Conservation (phyloP, 2,113 vertebrate genomes). For the Rallus limicola region DNA sequence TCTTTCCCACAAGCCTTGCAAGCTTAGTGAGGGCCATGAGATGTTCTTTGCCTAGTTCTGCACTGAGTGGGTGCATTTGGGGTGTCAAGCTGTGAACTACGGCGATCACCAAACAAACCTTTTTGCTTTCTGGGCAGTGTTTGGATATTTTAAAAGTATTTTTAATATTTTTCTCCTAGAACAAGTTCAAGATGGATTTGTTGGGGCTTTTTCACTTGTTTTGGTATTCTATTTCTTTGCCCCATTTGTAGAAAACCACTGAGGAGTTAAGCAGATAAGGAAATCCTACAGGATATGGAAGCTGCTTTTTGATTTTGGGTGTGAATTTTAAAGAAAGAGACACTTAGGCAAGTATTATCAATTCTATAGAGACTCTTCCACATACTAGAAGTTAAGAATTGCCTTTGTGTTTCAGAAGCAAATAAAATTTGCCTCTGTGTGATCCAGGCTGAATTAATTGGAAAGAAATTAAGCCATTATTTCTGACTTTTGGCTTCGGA, state of each 20-base stretch:
- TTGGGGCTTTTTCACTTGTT: neutral
- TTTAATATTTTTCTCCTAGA: neutral
- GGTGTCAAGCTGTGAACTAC: neutral
- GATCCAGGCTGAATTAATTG: neutral
- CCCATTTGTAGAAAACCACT: neutral
- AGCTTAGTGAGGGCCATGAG: neutral
- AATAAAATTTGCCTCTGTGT: neutral
- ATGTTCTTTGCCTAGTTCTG: neutral
- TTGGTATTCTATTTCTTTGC: neutral
- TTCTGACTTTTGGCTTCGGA: neutral
- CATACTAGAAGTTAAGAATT: neutral
- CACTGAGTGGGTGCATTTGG: neutral
- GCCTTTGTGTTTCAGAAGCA: neutral
- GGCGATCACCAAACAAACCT: neutral
- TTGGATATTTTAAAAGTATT: neutral
- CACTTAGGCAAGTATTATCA: neutral
- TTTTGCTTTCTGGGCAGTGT: neutral
- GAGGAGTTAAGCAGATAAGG: neutral
- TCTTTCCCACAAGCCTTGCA: accelerated
- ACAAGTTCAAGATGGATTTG: neutral
- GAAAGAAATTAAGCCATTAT: neutral
- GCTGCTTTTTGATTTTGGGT: neutral
- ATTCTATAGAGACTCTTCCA: neutral
- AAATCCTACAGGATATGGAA: neutral
- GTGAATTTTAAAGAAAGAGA: neutral